Evolutionary conservation across 2,113 vertebrate genomes (phyloP).

Genomic region (Misgurnus mizolepis): DNA sequence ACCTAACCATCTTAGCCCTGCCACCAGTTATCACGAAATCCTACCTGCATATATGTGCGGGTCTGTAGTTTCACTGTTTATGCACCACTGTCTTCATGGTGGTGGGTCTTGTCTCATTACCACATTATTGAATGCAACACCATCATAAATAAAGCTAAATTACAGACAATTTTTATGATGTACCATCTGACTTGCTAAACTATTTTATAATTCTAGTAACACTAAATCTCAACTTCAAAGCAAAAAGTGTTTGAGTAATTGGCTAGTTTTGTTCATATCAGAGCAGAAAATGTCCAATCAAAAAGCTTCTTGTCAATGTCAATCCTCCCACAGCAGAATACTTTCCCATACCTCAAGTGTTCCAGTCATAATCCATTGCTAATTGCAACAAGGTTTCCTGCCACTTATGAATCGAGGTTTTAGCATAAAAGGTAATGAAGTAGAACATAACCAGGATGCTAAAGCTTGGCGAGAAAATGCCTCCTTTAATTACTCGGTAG

Average conservation of each 20-base stretch:
- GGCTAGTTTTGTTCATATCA: neutral
- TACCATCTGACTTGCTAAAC: neutral
- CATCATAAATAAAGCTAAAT: neutral
- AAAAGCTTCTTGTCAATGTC: constrained; percentile 26
- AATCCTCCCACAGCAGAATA: constrained; percentile 29
- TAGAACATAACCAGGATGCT: constrained; percentile 78
- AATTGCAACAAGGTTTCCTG: constrained; percentile 81
- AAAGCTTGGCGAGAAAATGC: constrained; percentile 78
- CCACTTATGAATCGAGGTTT: constrained; percentile 78
- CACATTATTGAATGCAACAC: constrained; percentile 5
- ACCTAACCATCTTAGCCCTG: constrained; percentile 83
- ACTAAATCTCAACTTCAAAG: neutral
- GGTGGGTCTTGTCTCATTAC: constrained; percentile 20
- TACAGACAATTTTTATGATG: neutral
- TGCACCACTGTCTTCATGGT: constrained; percentile 27
- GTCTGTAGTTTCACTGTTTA: constrained; percentile 45
- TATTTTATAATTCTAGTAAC: neutral
- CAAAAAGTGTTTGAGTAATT: neutral
- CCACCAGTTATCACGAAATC: constrained; percentile 91
- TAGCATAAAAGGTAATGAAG: constrained; percentile 81
- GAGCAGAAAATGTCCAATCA: constrained; percentile 6
- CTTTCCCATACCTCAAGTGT: constrained; percentile 65
- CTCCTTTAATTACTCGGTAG: constrained; percentile 82
- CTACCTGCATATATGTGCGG: constrained; percentile 72
- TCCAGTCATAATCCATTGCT: constrained; percentile 76